Conservation (phyloP, 2,888 invertebrate genomes). For the Drosophila quasianomalipes region DNA sequence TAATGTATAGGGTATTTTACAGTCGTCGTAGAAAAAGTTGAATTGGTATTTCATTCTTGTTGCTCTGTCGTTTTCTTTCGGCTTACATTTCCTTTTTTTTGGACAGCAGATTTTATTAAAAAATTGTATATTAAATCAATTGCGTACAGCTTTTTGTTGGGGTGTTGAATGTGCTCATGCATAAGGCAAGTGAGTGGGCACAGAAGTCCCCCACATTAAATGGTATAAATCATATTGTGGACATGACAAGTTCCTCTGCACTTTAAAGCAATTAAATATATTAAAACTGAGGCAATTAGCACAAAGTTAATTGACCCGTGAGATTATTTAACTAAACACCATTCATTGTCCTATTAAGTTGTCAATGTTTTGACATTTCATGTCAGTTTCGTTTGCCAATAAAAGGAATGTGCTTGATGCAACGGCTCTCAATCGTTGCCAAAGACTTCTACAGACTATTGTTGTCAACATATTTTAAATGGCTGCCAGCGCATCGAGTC, state of each 20-base stretch:
- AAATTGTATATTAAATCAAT: conserved; percentile 78
- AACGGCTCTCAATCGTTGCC: background rate
- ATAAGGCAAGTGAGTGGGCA: conserved; percentile 46
- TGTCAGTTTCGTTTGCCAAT: conserved; percentile 7
- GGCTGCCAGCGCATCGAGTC: conserved; percentile 14
- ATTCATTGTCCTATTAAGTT: conserved; percentile 30
- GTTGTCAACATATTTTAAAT: background rate
- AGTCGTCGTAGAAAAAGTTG: background rate
- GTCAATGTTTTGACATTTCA: conserved; percentile 61
- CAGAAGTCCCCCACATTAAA: conserved; percentile 28
- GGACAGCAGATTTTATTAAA: conserved; percentile 73
- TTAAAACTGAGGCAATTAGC: conserved; percentile 17
- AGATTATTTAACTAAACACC: conserved; percentile 1
- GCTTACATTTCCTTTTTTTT: conserved; percentile 45
- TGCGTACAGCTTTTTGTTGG: conserved; percentile 68
- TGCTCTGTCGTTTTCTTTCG: conserved; percentile 40
- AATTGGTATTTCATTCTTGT: conserved; percentile 18
- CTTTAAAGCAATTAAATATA: conserved; percentile 12
- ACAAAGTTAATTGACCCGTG: conserved; percentile 24
- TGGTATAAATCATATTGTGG: conserved; percentile 50
- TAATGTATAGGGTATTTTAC: conserved; percentile 8
- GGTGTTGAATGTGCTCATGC: conserved; percentile 72
- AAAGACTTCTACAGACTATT: background rate
- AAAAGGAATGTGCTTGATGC: conserved; percentile 10
- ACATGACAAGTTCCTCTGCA: conserved; percentile 1